Conservation (phyloP, 2,113 vertebrate genomes). For the Pomatorhinus ruficollis region DNA sequence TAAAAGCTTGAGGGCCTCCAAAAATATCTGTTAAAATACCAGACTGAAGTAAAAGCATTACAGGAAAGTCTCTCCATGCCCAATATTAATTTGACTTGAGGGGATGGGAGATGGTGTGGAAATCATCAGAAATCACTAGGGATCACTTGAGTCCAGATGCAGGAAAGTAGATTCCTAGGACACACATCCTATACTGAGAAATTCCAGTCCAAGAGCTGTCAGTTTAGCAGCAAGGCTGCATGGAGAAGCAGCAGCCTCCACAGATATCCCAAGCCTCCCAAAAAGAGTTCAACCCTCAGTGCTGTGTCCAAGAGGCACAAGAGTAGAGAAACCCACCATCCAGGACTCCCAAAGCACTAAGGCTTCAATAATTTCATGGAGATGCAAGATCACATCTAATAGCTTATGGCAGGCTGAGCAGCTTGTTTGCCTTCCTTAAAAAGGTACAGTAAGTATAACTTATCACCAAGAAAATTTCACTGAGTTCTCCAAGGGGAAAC, state of each 20-base stretch:
- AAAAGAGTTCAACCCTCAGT: not conserved
- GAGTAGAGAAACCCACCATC: not conserved
- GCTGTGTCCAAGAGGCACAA: fast-evolving
- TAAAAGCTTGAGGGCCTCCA: not conserved
- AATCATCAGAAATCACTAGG: not conserved
- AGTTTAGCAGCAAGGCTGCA: not conserved
- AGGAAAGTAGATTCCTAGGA: not conserved
- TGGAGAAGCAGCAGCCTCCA: not conserved
- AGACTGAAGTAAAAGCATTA: not conserved
- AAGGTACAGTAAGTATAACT: not conserved
- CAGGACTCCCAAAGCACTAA: not conserved
- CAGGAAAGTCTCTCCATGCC: not conserved
- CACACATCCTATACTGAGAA: not conserved
- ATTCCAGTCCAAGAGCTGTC: not conserved
- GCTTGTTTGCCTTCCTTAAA: not conserved
- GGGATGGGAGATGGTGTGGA: not conserved
- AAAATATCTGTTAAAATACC: not conserved
- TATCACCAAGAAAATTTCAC: not conserved
- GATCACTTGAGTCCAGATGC: not conserved
- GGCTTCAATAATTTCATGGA: not conserved
- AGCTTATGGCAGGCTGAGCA: not conserved
- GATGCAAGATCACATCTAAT: not conserved
- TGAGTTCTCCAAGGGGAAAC: not conserved
- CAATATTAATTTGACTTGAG: not conserved
- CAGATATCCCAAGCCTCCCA: not conserved